phyloP scores from a whole-genome alignment of 2,113 vertebrate genomes.

The Nothobranchius kuhntae region DNA sequence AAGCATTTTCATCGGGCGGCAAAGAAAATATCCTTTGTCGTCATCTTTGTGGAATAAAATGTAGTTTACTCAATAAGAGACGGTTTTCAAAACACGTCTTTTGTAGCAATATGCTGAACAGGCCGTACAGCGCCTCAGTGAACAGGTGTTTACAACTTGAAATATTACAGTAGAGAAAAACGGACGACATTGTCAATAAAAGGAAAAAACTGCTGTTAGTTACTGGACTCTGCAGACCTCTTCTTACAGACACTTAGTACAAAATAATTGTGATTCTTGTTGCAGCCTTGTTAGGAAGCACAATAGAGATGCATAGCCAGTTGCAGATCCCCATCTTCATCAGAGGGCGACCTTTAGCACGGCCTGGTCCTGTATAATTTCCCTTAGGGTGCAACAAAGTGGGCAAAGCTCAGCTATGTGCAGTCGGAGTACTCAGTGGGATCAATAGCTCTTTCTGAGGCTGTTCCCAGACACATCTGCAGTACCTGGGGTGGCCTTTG shows the following conservation, averaged over 20 bases:
- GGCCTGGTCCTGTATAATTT: conserved; percentile 56
- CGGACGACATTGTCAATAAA: too few relatives aligned
- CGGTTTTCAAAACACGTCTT: background rate
- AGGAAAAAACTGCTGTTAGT: too few relatives aligned
- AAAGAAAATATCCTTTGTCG: conserved; percentile 9
- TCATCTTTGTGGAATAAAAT: conserved; percentile 22
- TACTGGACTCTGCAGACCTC: conserved; percentile 6
- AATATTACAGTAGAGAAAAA: background rate
- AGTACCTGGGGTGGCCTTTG: conserved; percentile 67
- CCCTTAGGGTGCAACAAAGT: conserved; percentile 61
- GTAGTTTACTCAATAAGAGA: conserved; percentile 11
- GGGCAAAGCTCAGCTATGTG: conserved; percentile 60
- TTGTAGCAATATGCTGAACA: background rate
- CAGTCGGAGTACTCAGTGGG: conserved; percentile 61
- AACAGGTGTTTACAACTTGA: background rate
- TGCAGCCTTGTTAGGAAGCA: conserved; percentile 37
- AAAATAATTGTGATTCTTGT: conserved; percentile 8
- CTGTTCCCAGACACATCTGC: conserved; percentile 68
- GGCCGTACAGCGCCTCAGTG: background rate
- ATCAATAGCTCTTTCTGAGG: conserved; percentile 72
- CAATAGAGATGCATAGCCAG: conserved; percentile 51
- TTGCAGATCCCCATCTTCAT: conserved; percentile 46
- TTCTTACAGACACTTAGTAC: conserved; percentile 3
- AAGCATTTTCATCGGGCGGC: conserved; percentile 11
- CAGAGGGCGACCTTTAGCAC: conserved; percentile 65